Conservation (phyloP, 2,797 vertebrate genomes). For the Mareca strepera region DNA sequence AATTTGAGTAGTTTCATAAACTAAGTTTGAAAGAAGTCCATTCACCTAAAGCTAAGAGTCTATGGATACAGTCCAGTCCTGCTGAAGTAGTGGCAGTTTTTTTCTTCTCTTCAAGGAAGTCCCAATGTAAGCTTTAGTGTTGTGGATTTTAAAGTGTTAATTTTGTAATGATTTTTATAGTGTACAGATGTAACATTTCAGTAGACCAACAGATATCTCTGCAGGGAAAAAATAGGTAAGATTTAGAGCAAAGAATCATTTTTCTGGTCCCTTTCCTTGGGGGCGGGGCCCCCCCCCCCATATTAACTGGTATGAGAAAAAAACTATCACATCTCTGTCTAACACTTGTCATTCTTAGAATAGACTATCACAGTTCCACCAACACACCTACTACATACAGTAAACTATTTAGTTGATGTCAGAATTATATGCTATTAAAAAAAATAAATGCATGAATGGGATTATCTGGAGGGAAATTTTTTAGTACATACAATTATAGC, state of each 20-base stretch:
- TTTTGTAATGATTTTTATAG: neutral
- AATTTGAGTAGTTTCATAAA: constrained; percentile 60
- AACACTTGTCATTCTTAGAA: neutral
- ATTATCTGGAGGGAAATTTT: neutral
- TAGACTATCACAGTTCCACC: neutral
- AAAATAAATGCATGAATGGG: neutral
- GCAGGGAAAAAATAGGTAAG: neutral
- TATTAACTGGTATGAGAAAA: neutral
- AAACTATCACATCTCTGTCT: neutral
- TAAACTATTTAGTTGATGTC: constrained; percentile 10
- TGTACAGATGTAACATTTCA: neutral
- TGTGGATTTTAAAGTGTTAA: neutral
- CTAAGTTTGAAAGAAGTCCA: constrained; percentile 42
- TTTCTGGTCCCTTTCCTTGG: neutral
- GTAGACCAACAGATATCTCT: neutral
- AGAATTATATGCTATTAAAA: neutral
- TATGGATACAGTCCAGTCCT: neutral
- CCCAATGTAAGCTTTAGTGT: neutral
- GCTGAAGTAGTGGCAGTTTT: neutral
- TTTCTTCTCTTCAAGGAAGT: neutral
- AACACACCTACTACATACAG: neutral
- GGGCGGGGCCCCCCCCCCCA: accelerated
- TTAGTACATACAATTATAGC: neutral
- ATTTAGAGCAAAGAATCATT: neutral
- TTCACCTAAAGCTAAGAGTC: constrained; percentile 10